Evolutionary conservation across 1,140 invertebrate species (phyloP), one percentile per base, ranked within the genome.

Genomic region (Paracyclopina nana): DNA sequence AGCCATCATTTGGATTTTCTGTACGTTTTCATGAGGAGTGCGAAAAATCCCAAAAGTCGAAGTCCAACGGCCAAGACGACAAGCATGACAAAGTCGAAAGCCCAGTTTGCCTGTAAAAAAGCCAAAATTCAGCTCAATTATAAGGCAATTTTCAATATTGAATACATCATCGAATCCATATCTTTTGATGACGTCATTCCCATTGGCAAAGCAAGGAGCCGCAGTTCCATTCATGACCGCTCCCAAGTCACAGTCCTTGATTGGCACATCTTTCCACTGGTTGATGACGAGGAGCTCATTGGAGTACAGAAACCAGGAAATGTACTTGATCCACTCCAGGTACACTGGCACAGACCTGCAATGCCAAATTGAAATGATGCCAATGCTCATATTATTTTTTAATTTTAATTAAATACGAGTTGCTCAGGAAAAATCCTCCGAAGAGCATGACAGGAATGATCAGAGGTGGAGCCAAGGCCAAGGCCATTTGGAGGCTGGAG

Each of bases 231-330:
- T 20, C 2, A 38, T 38, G 5, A 20, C 20, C 4, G 34, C 34
- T 20, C n/a, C 14, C 20, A 20, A 2, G 9, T 38, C 20, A 16
- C 14, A 38, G 8, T n/a, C n/a, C 14, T 16, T 38, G 20, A 38
- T n/a, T 38, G 14, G n/a, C 34, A 88, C 69, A 12, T 76, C 73
- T 0, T 70, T 63, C 90, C 61, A 57, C 42, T 96, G 87, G 66
- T 91, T 94, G 42, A 95, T 79, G n/a, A 83, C 68, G 1, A 95
- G 65, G 0, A 85, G 82, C 67, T 94, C 88, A 65, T 87, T 91
- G 34, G 80, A 83, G 63, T 91, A 95, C 42, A 79, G 75, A 66
- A 96, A 94, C 86, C 91, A 96, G 0, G 87, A 94, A 14, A 95
- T 63, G 64, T 90, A 85, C 12, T 84, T 82, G 49, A 95, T 66